Evolutionary conservation across 2,113 vertebrate genomes (phyloP), one percentile per base, ranked within the genome.

Genomic region (Aphyosemion australe): DNA sequence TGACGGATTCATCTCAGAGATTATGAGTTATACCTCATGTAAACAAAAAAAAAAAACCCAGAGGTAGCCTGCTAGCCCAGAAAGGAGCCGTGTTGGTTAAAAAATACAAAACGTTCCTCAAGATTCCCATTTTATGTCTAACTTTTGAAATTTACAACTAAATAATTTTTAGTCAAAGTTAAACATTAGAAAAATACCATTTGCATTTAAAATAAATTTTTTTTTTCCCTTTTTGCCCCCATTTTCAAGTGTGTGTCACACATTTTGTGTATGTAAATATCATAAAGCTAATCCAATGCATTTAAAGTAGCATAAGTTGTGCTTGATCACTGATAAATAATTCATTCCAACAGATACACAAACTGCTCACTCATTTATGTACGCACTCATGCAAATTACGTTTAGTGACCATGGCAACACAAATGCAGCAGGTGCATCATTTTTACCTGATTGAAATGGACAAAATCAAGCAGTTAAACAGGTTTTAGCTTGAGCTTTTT

Each of bases 401-500:
- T 47, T 46, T n/a, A 19, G 65, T 41, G 46, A 58, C 65, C 14
- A 69, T 43, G 49, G 65, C 34, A 67, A 67, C 58, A 16, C 37
- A 37, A 32, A 56, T 32, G 39, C 12, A 21, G 37, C 51, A 61
- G 53, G 52, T 58, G 59, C 20, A 31, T 37, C 13, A 11, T 51
- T 68, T n/a, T 57, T 51, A 15, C 15, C 31, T 16, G 6, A 46
- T 46, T 26, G 61, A 54, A 37, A 26, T 37, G 15, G 20, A 51
- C 6, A 18, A 43, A 41, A 10, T 42, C 15, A 56, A 61, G 0
- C 18, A 34, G 19, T 53, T 31, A 15, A 0, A 60, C 54, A 5
- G 52, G 47, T 55, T 18, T 12, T 43, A 43, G 37, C 52, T 2
- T 2, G 1, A 41, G n/a, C 26, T 20, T 10, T 49, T 51, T 31